These are phyloP conservation scores for Agrotis exclamationis DNA, from an alignment of 2,888 invertebrate genomes.

Conservation along the genomic window DNA sequence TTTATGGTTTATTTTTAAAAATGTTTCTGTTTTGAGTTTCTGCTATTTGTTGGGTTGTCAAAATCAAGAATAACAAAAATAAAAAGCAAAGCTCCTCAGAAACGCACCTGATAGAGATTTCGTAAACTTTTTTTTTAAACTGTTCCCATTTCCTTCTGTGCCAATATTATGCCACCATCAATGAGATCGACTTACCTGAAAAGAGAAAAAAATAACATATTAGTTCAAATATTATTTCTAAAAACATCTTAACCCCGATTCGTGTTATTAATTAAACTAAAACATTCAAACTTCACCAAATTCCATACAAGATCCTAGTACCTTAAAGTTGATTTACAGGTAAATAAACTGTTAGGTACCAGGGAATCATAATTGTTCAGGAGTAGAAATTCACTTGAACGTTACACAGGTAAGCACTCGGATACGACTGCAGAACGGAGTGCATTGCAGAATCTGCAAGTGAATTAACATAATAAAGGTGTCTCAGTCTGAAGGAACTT, in stretches of 20 bases:
- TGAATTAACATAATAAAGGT: conserved; percentile 65
- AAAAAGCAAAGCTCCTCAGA: background rate
- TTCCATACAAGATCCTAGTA: background rate
- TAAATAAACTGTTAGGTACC: conserved; percentile 21
- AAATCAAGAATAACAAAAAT: background rate
- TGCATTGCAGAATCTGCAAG: conserved; percentile 56
- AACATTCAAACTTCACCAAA: conserved; percentile 7
- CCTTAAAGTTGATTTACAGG: no score
- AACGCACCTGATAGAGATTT: background rate
- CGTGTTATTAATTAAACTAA: background rate
- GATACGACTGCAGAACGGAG: conserved; percentile 30
- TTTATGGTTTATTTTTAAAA: background rate
- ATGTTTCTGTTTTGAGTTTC: background rate
- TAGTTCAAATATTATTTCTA: background rate
- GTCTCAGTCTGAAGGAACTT: conserved; percentile 39
- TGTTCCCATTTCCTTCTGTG: background rate
- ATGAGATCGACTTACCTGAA: background rate
- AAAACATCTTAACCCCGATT: no score
- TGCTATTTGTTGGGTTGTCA: background rate
- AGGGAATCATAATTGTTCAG: conserved; percentile 40
- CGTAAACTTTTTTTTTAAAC: background rate
- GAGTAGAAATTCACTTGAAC: conserved; percentile 35
- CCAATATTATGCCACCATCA: background rate
- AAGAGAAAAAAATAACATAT: background rate
- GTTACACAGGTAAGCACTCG: conserved; percentile 54